Conservation (phyloP, 2,888 invertebrate species). For the Rotaria sp. region DNA sequence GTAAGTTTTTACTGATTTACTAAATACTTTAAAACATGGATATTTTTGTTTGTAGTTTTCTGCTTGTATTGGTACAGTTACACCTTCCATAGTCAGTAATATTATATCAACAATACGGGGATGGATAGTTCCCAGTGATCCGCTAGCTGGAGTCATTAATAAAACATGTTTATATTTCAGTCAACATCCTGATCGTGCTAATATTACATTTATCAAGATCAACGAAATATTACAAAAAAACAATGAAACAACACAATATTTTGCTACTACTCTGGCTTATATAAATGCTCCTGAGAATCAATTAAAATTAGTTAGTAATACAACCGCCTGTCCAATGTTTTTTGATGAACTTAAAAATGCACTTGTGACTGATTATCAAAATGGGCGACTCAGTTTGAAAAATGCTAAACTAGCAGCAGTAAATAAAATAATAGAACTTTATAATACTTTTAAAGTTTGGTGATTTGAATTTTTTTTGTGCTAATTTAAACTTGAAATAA, state of each 20-base stretch:
- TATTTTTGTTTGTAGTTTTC: neutral
- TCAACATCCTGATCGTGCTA: neutral
- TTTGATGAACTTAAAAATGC: neutral
- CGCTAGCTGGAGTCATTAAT: too few relatives aligned
- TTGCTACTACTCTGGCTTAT: neutral
- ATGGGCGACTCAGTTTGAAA: too few relatives aligned
- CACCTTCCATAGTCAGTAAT: neutral
- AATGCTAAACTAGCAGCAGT: neutral
- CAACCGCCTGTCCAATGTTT: neutral
- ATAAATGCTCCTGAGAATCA: neutral
- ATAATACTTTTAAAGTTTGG: too few relatives aligned
- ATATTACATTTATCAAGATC: neutral
- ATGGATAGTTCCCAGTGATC: too few relatives aligned
- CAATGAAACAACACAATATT: neutral
- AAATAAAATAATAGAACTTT: neutral
- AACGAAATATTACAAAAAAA: neutral
- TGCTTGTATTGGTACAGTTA: neutral
- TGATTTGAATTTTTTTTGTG: too few relatives aligned
- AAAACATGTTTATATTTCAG: neutral
- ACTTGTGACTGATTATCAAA: neutral
- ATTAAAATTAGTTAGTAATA: neutral
- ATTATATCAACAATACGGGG: too few relatives aligned
- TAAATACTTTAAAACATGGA: neutral
- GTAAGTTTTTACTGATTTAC: neutral
- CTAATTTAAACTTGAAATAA: too few relatives aligned